Evolutionary conservation across 2,888 invertebrate species (phyloP), one percentile per base, ranked within the genome.

Genomic region (Pristionchus arcanus): DNA sequence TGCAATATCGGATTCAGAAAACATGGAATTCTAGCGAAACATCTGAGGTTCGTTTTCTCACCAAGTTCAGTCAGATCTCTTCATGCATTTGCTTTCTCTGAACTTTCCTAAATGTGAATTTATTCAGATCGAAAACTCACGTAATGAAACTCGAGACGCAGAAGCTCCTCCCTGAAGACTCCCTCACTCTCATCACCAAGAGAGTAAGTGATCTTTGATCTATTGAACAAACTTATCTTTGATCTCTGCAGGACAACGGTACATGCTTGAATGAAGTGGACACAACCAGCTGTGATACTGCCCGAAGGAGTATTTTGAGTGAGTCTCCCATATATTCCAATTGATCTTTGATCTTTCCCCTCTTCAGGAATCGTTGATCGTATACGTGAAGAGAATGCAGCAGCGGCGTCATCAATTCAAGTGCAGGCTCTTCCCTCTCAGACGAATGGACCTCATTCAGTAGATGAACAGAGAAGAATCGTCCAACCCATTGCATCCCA

Each of bases 21-120:
- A 94, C 98, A 98, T 95, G 99, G 98, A 0, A 98, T 98, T 96
- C 96, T 99, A 94, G 98, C 98, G 0, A 98, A 98, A 96, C 99
- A 99, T 96, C 96, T 99, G 91, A 97, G 98, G 90, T 92, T 55
- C 2, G 59, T 13, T 49, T 63, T 21, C 63, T 5, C 7, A 63
- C n/a, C 21, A 63, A 63, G 9, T 49, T 7, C 42, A 49, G 42
- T 49, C n/a, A n/a, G n/a, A n/a, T n/a, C n/a, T n/a, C n/a, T n/a
- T n/a, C n/a, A n/a, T 90, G 25, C 21, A 25, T 71, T 5, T 34
- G 53, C 7, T 87, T 66, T 87, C 25, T 28, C 25, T 31, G 63
- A 11, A 5, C 31, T n/a, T 31, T 53, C 37, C 31, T 66, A 74
- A n/a, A 59, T 87, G 5, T 89, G 7, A 11, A 1, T 83, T 4